Evolutionary conservation across 2,113 vertebrate genomes (phyloP), one percentile per base, ranked within the genome.

Genomic region (Gasterosteus nipponicus): DNA sequence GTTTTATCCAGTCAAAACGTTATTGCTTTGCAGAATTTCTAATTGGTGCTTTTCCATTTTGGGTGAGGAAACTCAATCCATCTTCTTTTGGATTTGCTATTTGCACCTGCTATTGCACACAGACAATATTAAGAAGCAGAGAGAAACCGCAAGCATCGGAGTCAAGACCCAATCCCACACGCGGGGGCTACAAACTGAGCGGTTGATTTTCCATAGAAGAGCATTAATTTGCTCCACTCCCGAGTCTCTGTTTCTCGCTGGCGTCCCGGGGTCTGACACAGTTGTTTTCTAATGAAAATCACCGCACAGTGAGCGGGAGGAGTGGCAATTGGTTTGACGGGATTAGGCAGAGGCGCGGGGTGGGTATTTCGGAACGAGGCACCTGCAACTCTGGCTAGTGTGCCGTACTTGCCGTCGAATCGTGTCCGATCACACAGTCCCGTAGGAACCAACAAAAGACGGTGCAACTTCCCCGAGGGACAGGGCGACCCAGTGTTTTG

Each of bases 341-440:
- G 69, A 75, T 81, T 57, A 75, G 51, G 49, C 39, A 61, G 67
- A 41, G 42, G 31, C 29, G n/a, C 41, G 18, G 26, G 72, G 69
- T 70, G 49, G 53, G 12, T 80, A 41, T 78, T 83, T 83, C 69
- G 54, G 57, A 78, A 39, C 0, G 9, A 78, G 83, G 38, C 71
- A 81, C 71, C 74, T 78, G 80, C 75, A 49, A 72, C 65, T 75
- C 72, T 9, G 41, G 63, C 71, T 47, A 64, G 63, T 82, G 67
- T 75, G 84, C 84, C 81, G 77, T 73, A 70, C 85, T 70, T 61
- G 74, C 22, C 22, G 22, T 81, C 75, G 73, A 81, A 84, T 86
- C 73, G 88, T 87, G 81, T 89, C 78, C 83, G 80, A 91, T 79
- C 75, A 81, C 69, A 44, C 10, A 12, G 84, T 91, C 82, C 79